Evolutionary conservation across 2,888 invertebrate genomes (phyloP).

Genomic region (Agrenia bidenticulata): DNA sequence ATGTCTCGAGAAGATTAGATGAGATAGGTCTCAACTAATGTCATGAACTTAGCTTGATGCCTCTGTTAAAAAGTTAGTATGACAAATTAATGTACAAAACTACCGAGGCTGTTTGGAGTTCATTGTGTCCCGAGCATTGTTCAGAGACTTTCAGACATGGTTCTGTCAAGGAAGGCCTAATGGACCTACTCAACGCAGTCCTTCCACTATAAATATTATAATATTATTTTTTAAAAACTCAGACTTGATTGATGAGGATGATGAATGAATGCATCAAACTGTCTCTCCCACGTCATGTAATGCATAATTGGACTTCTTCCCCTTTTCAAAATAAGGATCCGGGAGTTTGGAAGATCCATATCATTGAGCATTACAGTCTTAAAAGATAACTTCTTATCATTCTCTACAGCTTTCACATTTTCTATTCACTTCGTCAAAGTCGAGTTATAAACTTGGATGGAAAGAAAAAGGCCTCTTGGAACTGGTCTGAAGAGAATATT

Average conservation of each 20-base stretch:
- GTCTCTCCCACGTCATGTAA: constrained; percentile 19
- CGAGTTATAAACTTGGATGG: background rate
- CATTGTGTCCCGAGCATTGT: constrained; percentile 7
- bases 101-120: constrained; percentile 10
- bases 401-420: background rate
- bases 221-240: too few species aligned
- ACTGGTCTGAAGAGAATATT: background rate
- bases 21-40: background rate
- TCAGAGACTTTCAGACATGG: background rate
- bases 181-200: background rate
- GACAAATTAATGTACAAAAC: constrained; percentile 22
- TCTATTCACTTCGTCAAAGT: constrained; percentile 1
- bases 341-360: background rate
- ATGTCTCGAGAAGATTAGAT: too few species aligned
- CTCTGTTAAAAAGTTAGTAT: constrained; percentile 15
- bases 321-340: background rate
- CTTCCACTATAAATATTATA: background rate
- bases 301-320: constrained; percentile 26
- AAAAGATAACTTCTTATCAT: constrained; percentile 10
- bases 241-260: constrained; percentile 20
- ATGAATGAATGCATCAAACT: constrained; percentile 27
- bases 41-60: constrained; percentile 3
- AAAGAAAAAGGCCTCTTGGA: background rate
- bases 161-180: background rate
- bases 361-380: background rate